phyloP scores from a whole-genome alignment of 2,113 vertebrate genomes.

The Triplophysa tibetana region DNA sequence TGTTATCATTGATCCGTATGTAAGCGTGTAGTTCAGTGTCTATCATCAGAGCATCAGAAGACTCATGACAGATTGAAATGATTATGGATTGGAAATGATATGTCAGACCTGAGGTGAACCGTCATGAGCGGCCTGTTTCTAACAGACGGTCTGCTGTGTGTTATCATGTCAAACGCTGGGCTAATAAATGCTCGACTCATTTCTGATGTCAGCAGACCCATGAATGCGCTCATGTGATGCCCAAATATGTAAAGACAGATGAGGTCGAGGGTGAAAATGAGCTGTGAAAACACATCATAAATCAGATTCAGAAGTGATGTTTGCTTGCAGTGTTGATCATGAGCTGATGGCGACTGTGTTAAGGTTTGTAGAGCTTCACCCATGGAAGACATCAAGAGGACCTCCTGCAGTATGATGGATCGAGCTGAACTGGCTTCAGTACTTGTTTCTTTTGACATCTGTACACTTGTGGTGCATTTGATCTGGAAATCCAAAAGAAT shows the following conservation, averaged over 20 bases:
- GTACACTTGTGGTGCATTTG: too few species aligned
- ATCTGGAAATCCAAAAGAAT: too few species aligned
- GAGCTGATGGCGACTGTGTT: too few species aligned
- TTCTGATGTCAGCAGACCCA: neutral
- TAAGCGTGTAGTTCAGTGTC: too few species aligned
- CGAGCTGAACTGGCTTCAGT: too few species aligned
- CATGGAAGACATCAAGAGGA: too few species aligned
- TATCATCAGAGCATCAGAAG: constrained; percentile 23
- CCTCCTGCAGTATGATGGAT: too few species aligned
- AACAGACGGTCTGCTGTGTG: constrained; percentile 32
- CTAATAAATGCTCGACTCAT: neutral
- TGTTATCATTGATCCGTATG: too few species aligned
- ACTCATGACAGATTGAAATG: constrained; percentile 65
- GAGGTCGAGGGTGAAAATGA: constrained; percentile 15
- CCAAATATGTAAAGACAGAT: neutral
- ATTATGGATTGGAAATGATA: constrained; percentile 55
- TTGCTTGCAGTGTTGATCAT: too few species aligned
- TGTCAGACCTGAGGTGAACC: constrained; percentile 54
- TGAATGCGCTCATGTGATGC: neutral
- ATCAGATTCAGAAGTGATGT: neutral
- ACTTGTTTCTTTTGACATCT: too few species aligned
- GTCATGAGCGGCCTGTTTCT: constrained; percentile 69
- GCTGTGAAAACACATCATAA: constrained; percentile 18
- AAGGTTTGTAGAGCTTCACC: too few species aligned
- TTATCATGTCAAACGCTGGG: neutral